A percentile compares a stretch with the other conserved stretches of the same genome.
Conservation (phyloP, 1,140 invertebrate genomes). For the Brachionus paranguensis region DNA sequence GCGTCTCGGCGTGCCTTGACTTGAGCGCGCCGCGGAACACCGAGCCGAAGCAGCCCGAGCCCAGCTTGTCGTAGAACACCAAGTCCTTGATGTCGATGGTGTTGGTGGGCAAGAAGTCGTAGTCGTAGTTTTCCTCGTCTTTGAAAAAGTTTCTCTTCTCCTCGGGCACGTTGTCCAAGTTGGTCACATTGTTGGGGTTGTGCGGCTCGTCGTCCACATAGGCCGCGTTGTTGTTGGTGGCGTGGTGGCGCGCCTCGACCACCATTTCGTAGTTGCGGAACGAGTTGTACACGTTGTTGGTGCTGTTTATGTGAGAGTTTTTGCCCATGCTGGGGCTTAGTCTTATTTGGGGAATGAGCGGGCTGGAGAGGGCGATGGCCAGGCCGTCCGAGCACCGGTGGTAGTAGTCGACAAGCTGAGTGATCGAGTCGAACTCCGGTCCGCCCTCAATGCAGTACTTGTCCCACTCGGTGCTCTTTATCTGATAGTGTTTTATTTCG, state of each 20-base stretch:
- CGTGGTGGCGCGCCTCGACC: not conserved
- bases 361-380: not conserved
- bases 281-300: conserved; percentile 30
- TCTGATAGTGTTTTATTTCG: conserved; percentile 56
- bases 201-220: conserved; percentile 23
- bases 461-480: conserved; percentile 51
- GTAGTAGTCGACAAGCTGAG: conserved; percentile 30
- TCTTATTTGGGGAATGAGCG: conserved; percentile 24
- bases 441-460: conserved; percentile 57
- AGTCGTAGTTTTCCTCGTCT: conserved; percentile 35
- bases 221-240: not conserved
- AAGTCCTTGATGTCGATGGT: conserved; percentile 14
- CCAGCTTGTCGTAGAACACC: conserved; percentile 43
- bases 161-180: conserved; percentile 16
- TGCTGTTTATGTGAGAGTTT: not conserved
- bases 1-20: conserved; percentile 45
- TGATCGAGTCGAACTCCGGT: conserved; percentile 53
- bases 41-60: conserved; percentile 57
- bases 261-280: not conserved
- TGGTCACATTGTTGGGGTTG: conserved; percentile 15
- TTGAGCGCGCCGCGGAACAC: conserved; percentile 54
- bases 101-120: conserved; percentile 6
- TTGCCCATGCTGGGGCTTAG: not conserved
- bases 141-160: conserved; percentile 24
- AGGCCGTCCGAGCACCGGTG: conserved; percentile 35